Percentiles rank a stretch among this genome's conserved stretches.
Evolutionary conservation across 2,797 vertebrate genomes (phyloP).

Genomic region (Molossus alvarezi): DNA sequence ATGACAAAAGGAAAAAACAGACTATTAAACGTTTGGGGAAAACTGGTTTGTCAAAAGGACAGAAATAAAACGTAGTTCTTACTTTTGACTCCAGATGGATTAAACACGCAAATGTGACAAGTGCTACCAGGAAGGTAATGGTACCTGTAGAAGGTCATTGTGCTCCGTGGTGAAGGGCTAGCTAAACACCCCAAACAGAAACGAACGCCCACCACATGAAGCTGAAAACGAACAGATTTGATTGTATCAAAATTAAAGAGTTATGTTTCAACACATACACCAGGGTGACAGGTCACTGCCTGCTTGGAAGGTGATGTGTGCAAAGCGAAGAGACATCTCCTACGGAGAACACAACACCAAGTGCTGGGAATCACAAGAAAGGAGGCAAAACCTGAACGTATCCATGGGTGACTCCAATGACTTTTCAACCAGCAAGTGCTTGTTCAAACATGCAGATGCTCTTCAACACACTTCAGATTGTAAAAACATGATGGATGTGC

Average conservation of each 20-base stretch:
- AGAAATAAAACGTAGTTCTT: background rate
- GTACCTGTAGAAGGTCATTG: background rate
- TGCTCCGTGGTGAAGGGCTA: background rate
- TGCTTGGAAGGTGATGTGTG: background rate
- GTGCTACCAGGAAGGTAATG: background rate
- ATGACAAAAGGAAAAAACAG: slow-evolving; percentile 20
- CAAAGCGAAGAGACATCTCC: background rate
- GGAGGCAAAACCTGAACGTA: background rate
- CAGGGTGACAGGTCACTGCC: background rate
- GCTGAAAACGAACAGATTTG: background rate
- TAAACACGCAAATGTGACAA: background rate
- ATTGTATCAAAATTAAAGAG: background rate
- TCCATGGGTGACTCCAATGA: background rate
- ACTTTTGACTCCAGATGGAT: background rate
- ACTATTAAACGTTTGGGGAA: background rate
- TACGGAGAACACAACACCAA: background rate
- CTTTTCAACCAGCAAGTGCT: background rate
- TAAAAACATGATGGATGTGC: no score
- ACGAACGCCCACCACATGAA: background rate
- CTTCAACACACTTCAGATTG: background rate
- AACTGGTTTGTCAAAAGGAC: background rate
- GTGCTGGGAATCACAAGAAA: background rate
- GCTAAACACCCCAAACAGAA: background rate
- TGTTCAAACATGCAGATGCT: background rate
- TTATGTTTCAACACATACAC: background rate